A percentile compares a stretch with the other conserved stretches of the same genome.
Evolutionary conservation across 2,888 invertebrate species (phyloP).

Genomic region (Polietes domitor): DNA sequence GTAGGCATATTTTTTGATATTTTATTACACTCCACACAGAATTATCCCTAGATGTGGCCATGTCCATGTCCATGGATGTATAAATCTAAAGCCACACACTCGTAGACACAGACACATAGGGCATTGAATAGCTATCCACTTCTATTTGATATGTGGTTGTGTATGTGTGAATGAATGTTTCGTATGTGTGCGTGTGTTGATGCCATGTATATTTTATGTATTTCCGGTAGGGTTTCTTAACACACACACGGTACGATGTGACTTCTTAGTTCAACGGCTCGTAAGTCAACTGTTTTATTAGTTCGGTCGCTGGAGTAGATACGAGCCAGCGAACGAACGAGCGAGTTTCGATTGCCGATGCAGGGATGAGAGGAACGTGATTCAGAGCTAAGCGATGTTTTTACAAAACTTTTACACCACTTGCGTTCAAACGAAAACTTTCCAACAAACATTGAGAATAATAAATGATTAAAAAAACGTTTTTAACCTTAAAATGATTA

Average conservation of each 20-base stretch:
- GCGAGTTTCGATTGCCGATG: not conserved
- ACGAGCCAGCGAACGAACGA: too few relatives aligned
- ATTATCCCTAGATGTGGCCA: not conserved
- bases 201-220: constrained; percentile 12
- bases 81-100: too few relatives aligned
- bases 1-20: constrained; percentile 22
- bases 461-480: not conserved
- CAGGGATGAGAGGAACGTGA: not conserved
- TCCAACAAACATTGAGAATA: not conserved
- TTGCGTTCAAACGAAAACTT: not conserved
- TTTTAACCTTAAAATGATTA: not conserved
- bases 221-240: constrained; percentile 2
- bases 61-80: not conserved
- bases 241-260: not conserved
- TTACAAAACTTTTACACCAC: not conserved
- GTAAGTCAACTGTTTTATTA: constrained; percentile 22
- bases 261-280: not conserved
- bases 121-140: not conserved
- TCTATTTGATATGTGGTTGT: not conserved
- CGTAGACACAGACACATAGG: not conserved
- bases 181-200: not conserved
- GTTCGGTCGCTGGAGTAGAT: constrained; percentile 36
- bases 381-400: not conserved
- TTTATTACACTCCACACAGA: constrained; percentile 19
- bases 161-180: not conserved